A percentile compares a stretch with the other conserved stretches of the same genome.
phyloP scores from a whole-genome alignment of 2,888 invertebrate genomes.

The Octonoba sinensis region DNA sequence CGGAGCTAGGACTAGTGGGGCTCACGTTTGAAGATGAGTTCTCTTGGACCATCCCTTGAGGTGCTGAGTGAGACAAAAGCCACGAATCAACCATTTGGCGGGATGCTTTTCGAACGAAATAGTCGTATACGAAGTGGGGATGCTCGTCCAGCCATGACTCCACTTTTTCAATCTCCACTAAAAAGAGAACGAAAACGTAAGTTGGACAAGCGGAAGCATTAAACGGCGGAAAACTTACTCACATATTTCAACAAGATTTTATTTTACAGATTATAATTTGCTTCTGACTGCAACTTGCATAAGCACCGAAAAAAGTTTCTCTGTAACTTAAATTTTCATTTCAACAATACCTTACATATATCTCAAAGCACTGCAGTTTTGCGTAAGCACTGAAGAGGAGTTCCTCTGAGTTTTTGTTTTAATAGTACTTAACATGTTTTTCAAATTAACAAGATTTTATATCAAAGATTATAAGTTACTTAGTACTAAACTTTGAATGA shows the following conservation, averaged over 20 bases:
- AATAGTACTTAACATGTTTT: too few relatives aligned
- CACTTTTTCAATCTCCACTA: conserved; percentile 26
- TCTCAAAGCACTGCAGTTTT: too few relatives aligned
- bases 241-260: not conserved
- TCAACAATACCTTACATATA: too few relatives aligned
- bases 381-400: too few relatives aligned
- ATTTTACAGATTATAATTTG: too few relatives aligned
- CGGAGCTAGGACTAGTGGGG: conserved; percentile 76
- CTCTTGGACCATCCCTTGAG: conserved; percentile 68
- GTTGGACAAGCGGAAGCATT: not conserved
- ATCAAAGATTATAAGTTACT: too few relatives aligned
- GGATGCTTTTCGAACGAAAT: conserved; percentile 93
- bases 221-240: not conserved
- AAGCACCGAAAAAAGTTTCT: too few relatives aligned
- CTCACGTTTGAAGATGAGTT: conserved; percentile 68
- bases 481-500: too few relatives aligned
- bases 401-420: too few relatives aligned
- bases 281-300: too few relatives aligned
- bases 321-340: too few relatives aligned
- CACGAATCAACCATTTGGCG: conserved; percentile 93
- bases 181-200: not conserved
- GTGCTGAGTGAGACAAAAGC: conserved; percentile 82
- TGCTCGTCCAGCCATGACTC: conserved; percentile 97
- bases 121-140: conserved; percentile 94
- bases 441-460: too few relatives aligned